Evolutionary conservation across 2,797 vertebrate species (phyloP).

Genomic region (Macroramphosus scolopax): DNA sequence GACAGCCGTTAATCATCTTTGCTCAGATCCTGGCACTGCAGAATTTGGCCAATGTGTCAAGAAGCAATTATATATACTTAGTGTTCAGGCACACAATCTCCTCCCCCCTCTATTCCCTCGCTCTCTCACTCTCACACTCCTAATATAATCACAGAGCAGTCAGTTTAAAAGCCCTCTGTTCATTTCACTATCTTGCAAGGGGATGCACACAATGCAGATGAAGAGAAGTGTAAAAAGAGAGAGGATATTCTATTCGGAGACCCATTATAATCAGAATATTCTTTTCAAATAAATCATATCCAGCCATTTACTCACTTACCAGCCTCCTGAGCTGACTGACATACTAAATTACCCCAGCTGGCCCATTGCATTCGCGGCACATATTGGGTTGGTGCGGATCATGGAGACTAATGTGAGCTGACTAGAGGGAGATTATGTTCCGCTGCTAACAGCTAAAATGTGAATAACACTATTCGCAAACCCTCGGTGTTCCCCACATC

Average conservation of each 20-base stretch:
- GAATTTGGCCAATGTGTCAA: slow-evolving; percentile 86
- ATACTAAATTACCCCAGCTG: slow-evolving; percentile 75
- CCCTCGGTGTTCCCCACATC: slow-evolving; percentile 65
- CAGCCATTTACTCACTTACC: slow-evolving; percentile 72
- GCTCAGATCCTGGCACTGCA: slow-evolving; percentile 84
- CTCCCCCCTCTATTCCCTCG: slow-evolving; percentile 57
- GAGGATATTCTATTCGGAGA: slow-evolving; percentile 69
- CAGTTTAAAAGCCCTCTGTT: slow-evolving; percentile 78
- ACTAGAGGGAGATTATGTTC: slow-evolving; percentile 80
- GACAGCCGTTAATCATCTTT: slow-evolving; percentile 86
- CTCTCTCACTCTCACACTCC: slow-evolving; percentile 66
- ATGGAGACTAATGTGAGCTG: slow-evolving; percentile 77
- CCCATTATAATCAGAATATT: slow-evolving; percentile 73
- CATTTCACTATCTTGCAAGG: slow-evolving; percentile 74
- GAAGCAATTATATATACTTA: slow-evolving; percentile 88
- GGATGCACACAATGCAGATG: slow-evolving; percentile 75
- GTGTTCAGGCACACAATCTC: slow-evolving; percentile 70
- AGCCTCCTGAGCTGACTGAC: slow-evolving; percentile 75
- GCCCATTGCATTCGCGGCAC: slow-evolving; percentile 72
- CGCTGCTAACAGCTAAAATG: slow-evolving; percentile 72
- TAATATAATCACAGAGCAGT: slow-evolving; percentile 82
- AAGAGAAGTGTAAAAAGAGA: slow-evolving; percentile 61
- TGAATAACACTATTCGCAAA: slow-evolving; percentile 70
- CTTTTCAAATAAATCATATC: slow-evolving; percentile 78
- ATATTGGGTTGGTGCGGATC: slow-evolving; percentile 76